These are phyloP conservation scores for Xanthorhoe designata DNA, from an alignment of 2,888 invertebrate species.

Conservation along the genomic window DNA sequence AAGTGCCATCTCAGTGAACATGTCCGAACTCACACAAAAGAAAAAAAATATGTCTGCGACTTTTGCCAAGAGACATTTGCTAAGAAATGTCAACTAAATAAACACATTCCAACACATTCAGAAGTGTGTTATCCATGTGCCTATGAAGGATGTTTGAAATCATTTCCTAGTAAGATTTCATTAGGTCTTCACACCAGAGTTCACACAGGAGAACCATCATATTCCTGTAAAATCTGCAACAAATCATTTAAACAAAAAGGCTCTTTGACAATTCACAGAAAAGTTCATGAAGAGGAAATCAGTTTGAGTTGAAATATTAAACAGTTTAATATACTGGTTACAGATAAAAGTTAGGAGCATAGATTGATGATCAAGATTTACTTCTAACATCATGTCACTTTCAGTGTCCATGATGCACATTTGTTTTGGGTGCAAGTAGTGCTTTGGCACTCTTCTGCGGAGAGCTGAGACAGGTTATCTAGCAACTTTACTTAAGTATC, in stretches of 20 bases:
- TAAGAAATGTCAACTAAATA: constrained; percentile 4
- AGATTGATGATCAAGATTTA: no score
- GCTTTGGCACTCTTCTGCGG: no score
- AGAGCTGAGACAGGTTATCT: no score
- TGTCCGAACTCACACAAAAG: no score
- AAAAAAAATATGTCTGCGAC: no score
- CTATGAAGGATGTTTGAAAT: constrained; percentile 6
- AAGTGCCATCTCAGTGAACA: constrained; percentile 23
- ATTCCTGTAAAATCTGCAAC: constrained; percentile 16
- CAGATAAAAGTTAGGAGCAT: no score
- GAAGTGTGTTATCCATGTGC: constrained; percentile 14
- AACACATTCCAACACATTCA: constrained; percentile 6
- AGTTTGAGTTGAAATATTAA: no score
- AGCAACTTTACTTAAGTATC: no score
- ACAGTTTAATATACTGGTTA: no score
- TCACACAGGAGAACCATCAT: constrained; percentile 12
- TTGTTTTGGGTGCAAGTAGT: no score
- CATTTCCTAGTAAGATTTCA: constrained; percentile 9
- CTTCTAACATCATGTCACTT: no score
- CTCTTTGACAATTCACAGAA: constrained; percentile 11
- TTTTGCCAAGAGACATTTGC: constrained; percentile 2
- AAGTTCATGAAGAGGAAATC: neutral
- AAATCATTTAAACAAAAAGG: constrained; percentile 12
- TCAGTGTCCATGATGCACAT: no score
- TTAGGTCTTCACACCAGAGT: constrained; percentile 7